phyloP scores from a whole-genome alignment of 2,888 invertebrate species.

The Callyntrura sp. region DNA sequence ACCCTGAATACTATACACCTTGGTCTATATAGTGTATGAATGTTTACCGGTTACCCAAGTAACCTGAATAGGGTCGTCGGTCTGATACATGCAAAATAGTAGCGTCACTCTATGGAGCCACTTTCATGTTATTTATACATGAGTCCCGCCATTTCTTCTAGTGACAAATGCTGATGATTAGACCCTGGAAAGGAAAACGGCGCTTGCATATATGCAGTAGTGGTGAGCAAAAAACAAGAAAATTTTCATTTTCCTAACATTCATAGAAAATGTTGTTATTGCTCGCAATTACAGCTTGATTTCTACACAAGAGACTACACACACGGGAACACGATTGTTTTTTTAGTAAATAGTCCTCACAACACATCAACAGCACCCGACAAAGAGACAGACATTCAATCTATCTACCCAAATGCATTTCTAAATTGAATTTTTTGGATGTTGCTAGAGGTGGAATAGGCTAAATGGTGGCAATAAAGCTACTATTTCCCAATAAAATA shows the following conservation, averaged over 20 bases:
- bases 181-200: neutral
- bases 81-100: too few species aligned
- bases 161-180: constrained; percentile 5
- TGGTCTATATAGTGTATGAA: too few species aligned
- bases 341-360: too few species aligned
- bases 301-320: neutral
- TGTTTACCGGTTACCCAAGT: too few species aligned
- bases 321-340: neutral
- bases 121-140: constrained; percentile 29
- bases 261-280: too few species aligned
- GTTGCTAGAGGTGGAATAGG: neutral
- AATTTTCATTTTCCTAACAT: constrained; percentile 10
- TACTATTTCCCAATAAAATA: constrained; percentile 44
- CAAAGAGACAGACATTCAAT: too few species aligned
- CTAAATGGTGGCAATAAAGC: neutral
- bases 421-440: constrained; percentile 36
- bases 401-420: neutral
- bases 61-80: too few species aligned
- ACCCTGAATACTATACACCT: neutral
- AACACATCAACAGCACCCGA: too few species aligned
- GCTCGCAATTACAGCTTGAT: constrained; percentile 27
- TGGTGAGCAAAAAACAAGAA: too few species aligned
- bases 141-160: neutral
- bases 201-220: neutral
- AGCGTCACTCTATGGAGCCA: constrained; percentile 58